These are phyloP conservation scores for Pedetes capensis DNA, from an alignment of 2,113 vertebrate species.

Conservation along the genomic window DNA sequence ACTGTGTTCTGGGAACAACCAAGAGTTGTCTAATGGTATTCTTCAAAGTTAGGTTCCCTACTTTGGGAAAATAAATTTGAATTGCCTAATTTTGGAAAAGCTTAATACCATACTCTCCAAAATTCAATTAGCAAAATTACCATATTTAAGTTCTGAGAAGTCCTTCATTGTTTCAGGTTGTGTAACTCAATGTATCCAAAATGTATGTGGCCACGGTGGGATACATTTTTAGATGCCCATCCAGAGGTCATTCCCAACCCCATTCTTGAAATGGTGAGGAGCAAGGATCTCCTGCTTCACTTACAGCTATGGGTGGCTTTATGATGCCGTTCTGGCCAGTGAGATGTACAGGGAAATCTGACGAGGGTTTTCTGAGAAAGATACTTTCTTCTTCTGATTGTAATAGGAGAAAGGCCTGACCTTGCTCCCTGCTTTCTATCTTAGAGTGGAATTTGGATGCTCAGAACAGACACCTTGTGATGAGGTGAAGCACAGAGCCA, in stretches of 20 bases:
- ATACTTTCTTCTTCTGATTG: background rate
- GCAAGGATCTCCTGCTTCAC: background rate
- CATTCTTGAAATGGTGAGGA: background rate
- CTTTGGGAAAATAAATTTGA: constrained; percentile 9
- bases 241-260: background rate
- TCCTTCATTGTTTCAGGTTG: background rate
- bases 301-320: background rate
- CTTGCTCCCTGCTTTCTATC: background rate
- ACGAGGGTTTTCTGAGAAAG: background rate
- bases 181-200: background rate
- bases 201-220: background rate
- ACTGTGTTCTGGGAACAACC: background rate
- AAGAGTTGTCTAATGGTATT: background rate
- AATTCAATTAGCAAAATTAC: background rate
- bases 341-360: background rate
- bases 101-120: background rate
- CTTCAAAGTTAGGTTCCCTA: background rate
- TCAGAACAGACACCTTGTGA: background rate
- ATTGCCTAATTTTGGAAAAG: background rate
- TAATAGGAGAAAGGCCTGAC: background rate
- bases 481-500: background rate
- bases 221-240: background rate
- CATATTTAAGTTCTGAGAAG: background rate
- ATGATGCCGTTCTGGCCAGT: background rate
- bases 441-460: background rate